Evolutionary conservation across 1,140 invertebrate species (phyloP), one percentile per base, ranked within the genome.

Genomic region (Eupeodes corollae): DNA sequence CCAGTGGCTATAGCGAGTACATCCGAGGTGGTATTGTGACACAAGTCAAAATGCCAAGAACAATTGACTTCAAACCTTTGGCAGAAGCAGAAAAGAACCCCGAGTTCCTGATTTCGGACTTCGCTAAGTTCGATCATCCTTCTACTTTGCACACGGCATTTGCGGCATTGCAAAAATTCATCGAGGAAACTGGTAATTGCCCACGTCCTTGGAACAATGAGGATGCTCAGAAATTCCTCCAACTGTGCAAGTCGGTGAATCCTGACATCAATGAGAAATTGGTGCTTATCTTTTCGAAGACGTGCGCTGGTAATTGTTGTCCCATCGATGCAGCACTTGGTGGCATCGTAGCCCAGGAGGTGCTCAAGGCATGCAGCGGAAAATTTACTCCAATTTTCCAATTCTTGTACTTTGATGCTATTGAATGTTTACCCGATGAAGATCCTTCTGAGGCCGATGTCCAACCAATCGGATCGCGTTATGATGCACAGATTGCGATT

Each of bases 281-380:
- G 6, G 59, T 95, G 19, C 72, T 79, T 49, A 79, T 75, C 35
- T 89, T 91, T 71, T 78, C 84, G 14, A 88, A 88, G 67, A 70
- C 74, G n/a, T 78, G 78, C 44, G 68, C 79, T 33, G 97, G 96
- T 18, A 85, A 93, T 67, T 68, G 98, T 5, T 86, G 83, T 65
- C 93, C 96, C 1, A 84, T 99, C 72, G 90, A 95, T 65, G 92
- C 92, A 5, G 83, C 91, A 1, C 86, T 98, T 61, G 95, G 95
- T 48, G 94, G 95, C 30, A 80, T 97, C 51, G 86, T 96, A 21
- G 95, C 95, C 37, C 93, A 98, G 70, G 92, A 98, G 75, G 86
- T 92, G 2, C 96, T 99, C 84, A 99, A 98, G 73, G 94, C 94
- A 2, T 95, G 91, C 67, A 93, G 88, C 51, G 95, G 95, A 37